Evolutionary conservation across 2,113 vertebrate genomes (phyloP), one percentile per base, ranked within the genome.

Genomic region (Aphelocoma coerulescens): DNA sequence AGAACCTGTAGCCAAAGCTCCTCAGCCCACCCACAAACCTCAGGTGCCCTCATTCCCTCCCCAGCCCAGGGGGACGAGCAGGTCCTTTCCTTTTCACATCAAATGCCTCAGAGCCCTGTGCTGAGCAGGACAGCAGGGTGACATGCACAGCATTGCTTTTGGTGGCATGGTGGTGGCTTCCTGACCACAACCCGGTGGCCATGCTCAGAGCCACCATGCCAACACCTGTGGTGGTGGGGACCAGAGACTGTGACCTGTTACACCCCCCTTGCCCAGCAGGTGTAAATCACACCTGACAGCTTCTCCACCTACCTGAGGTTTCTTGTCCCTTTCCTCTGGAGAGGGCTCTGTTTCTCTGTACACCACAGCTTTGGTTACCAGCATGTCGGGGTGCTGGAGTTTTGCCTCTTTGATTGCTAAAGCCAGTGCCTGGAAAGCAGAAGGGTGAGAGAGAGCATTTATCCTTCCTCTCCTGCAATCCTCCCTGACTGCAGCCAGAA

Each of bases 291-390:
- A 80, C 27, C 44, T 13, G n/a, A 19, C 16, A 58, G 49, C 30
- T 80, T 65, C 44, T 83, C 43, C 57, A 88, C 91, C 68, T 83
- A 99, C 99, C 99, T 99, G 98, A 68, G 98, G 96, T 88, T 98
- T 99, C 97, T 98, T 98, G 97, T 98, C 98, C 94, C 98, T 98
- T 93, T 99, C 99, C 96, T 99, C 98, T 7, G 98, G 98, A 93
- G 99, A 99, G 88, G 99, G 98, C 69, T 99, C 99, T 96, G 99
- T 99, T 99, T 99, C 99, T 98, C 99, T 99, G 97, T 99, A 99
- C 73, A 99, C 99, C 95, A 99, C 99, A 78, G 99, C 99, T 98
- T 99, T 99, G 96, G 99, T 99, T 97, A 99, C 99, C 97, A 99
- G 98, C 99, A 99, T 99, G 97, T 99, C 99, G 0, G 99, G 99